Evolutionary conservation across 2,888 invertebrate species (phyloP).

Genomic region (Malthinus seriepunctatus): DNA sequence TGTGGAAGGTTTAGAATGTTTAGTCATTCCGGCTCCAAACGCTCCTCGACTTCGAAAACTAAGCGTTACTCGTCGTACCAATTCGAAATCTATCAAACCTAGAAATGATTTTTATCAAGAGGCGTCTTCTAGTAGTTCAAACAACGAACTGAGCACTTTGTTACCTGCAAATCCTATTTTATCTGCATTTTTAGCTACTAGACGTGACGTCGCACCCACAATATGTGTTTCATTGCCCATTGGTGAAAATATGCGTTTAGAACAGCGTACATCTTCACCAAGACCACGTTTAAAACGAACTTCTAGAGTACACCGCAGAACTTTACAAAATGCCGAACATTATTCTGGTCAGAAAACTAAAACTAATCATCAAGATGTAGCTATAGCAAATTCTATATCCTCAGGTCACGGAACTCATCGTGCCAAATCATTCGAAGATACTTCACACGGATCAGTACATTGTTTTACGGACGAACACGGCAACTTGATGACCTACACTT

Average conservation of each 20-base stretch:
- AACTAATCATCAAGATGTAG: slow-evolving; percentile 43
- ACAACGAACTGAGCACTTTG: slow-evolving; percentile 67
- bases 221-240: slow-evolving; percentile 52
- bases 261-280: slow-evolving; percentile 29
- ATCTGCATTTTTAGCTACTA: slow-evolving; percentile 66
- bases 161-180: slow-evolving; percentile 60
- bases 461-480: slow-evolving; percentile 85
- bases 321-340: slow-evolving; percentile 48
- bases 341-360: slow-evolving; percentile 23
- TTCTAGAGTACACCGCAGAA: slow-evolving; percentile 48
- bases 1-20: slow-evolving; percentile 49
- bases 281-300: slow-evolving; percentile 39
- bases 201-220: slow-evolving; percentile 58
- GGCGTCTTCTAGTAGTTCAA: slow-evolving; percentile 62
- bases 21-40: slow-evolving; percentile 51
- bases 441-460: slow-evolving; percentile 81
- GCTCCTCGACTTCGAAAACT: slow-evolving; percentile 30
- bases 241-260: slow-evolving; percentile 40
- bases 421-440: slow-evolving; percentile 81
- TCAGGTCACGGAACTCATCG: slow-evolving; percentile 63
- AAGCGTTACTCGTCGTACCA: slow-evolving; percentile 46
- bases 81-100: slow-evolving; percentile 50
- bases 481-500: slow-evolving; percentile 85
- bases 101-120: slow-evolving; percentile 58
- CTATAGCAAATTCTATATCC: slow-evolving; percentile 53